These are phyloP conservation scores for Steinernema scapterisci DNA, from an alignment of 2,888 invertebrate species.

Conservation along the genomic window DNA sequence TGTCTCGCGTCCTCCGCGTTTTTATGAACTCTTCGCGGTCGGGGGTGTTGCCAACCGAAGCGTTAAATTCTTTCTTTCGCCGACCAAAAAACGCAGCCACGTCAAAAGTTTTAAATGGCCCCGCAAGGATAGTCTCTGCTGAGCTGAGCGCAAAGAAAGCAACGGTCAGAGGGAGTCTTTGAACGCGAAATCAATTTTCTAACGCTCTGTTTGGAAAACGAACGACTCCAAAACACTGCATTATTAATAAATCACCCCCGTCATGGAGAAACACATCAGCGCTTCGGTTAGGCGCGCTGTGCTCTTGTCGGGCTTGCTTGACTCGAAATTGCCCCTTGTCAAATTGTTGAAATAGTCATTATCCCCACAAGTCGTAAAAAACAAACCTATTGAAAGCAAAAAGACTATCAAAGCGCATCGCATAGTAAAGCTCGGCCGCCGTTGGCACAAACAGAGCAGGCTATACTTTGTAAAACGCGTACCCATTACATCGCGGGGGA, in stretches of 20 bases:
- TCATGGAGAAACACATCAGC: conserved; percentile 25
- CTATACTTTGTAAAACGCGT: too few species aligned
- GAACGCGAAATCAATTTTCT: conserved; percentile 4
- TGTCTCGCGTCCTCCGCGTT: not conserved
- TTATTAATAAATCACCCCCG: conserved; percentile 28
- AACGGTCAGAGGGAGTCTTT: not conserved
- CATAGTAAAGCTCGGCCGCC: too few species aligned
- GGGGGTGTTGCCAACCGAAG: not conserved
- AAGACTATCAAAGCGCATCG: too few species aligned
- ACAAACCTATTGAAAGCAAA: conserved; percentile 26
- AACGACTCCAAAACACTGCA: conserved; percentile 20
- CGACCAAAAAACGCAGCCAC: not conserved
- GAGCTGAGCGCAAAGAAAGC: not conserved
- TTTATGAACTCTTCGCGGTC: not conserved
- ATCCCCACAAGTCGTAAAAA: conserved; percentile 16
- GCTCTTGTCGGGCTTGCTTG: not conserved
- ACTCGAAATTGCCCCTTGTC: conserved; percentile 28
- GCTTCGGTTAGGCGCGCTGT: not conserved
- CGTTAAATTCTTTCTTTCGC: not conserved
- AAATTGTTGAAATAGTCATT: conserved; percentile 25
- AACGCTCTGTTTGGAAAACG: conserved; percentile 10
- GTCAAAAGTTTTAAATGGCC: not conserved
- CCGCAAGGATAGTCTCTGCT: not conserved
- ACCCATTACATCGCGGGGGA: too few species aligned
- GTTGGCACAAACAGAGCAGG: too few species aligned